phyloP scores from a whole-genome alignment of 2,888 invertebrate genomes.

The Tethea ocularis region DNA sequence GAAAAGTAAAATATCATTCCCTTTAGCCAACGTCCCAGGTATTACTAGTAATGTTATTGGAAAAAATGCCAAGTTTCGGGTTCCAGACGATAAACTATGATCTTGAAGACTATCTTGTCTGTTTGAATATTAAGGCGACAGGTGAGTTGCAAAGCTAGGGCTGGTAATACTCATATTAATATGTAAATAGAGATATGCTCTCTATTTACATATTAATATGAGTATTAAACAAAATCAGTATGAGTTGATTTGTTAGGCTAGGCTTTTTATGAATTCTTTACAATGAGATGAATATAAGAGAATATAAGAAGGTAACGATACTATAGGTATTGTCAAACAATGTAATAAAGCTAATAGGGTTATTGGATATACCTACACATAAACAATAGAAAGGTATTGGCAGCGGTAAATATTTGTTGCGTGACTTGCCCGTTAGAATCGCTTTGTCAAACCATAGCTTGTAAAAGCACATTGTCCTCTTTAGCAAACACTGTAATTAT shows the following conservation, averaged over 20 bases:
- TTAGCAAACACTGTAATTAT: not conserved
- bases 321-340: no score
- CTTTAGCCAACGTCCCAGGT: not conserved
- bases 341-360: no score
- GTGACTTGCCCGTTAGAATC: not conserved
- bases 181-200: not conserved
- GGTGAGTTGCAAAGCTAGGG: not conserved
- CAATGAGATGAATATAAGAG: no score
- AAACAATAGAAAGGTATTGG: not conserved
- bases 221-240: no score
- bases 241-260: no score
- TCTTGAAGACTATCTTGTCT: not conserved
- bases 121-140: not conserved
- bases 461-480: not conserved
- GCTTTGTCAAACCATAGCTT: not conserved
- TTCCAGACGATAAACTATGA: not conserved
- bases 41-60: not conserved
- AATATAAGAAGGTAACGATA: no score
- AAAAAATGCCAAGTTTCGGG: not conserved
- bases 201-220: no score
- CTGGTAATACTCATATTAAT: not conserved
- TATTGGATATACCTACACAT: not conserved
- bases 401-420: not conserved
- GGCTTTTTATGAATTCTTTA: no score
- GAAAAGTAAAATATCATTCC: constrained; percentile 20